Evolutionary conservation across 30 jellyfish, hydroid and myxozoan species (phyloP).

Genomic region (Turritopsis dohrnii): DNA sequence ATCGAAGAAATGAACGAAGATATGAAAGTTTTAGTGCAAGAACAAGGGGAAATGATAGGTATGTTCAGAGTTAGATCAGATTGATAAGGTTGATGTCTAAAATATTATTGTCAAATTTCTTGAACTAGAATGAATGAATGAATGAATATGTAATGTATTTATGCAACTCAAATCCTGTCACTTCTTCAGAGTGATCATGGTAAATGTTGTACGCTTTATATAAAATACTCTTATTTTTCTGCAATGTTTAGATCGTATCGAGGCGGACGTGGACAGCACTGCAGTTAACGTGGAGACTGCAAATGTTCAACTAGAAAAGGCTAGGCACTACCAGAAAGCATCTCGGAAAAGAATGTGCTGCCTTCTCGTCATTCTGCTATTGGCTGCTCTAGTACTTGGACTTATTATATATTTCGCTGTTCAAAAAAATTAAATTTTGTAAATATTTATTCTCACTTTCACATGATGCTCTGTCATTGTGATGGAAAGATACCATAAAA

Average conservation of each 20-base stretch:
- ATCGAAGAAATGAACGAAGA: conserved; percentile 89
- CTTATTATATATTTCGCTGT: conserved; percentile 40
- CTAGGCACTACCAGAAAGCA: conserved; percentile 49
- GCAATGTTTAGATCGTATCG: conserved; percentile 53
- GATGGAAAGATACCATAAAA: too few relatives aligned
- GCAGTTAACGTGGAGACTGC: conserved; percentile 37
- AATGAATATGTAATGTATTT: too few relatives aligned
- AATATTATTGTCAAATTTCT: too few relatives aligned
- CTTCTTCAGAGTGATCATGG: too few relatives aligned
- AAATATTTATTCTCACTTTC: too few relatives aligned
- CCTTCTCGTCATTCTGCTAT: conserved; percentile 45
- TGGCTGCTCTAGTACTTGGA: conserved; percentile 67
- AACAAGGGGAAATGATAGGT: conserved; percentile 92
- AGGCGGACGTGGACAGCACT: conserved; percentile 43
- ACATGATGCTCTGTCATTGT: too few relatives aligned
- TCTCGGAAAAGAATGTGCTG: conserved; percentile 70
- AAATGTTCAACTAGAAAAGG: conserved; percentile 34
- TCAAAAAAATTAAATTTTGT: too few relatives aligned
- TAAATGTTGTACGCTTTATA: background rate
- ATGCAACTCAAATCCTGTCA: too few relatives aligned
- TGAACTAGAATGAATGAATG: too few relatives aligned
- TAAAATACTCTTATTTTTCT: too few relatives aligned
- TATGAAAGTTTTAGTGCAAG: conserved; percentile 83
- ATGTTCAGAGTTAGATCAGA: too few relatives aligned
- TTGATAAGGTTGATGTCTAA: too few relatives aligned